phyloP scores from a whole-genome alignment of 1,140 invertebrate genomes.

The Cydia strobilella region DNA sequence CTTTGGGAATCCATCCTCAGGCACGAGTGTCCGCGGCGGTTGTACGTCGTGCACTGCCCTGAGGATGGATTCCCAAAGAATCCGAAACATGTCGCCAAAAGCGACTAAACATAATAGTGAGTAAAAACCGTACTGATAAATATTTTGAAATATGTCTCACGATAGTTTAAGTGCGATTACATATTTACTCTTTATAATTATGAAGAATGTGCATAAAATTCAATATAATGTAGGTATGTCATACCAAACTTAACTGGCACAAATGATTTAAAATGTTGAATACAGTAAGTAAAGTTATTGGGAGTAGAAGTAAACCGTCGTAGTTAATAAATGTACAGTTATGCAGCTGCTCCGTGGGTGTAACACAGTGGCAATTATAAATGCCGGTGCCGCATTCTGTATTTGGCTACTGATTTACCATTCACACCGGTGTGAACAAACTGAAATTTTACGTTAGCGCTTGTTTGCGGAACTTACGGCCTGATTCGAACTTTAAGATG shows the following conservation, averaged over 20 bases:
- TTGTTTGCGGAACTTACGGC: neutral
- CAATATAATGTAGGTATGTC: neutral
- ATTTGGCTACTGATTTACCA: conserved; percentile 34
- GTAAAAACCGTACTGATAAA: too few species aligned
- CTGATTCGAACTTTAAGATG: too few species aligned
- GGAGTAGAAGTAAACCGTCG: neutral
- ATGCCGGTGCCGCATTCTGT: conserved; percentile 35
- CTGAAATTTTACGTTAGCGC: neutral
- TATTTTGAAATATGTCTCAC: too few species aligned
- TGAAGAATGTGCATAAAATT: neutral
- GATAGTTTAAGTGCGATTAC: too few species aligned
- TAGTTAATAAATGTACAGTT: conserved; percentile 31
- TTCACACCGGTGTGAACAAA: conserved; percentile 9
- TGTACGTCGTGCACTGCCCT: too few species aligned
- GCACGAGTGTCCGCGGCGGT: too few species aligned
- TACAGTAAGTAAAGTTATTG: neutral
- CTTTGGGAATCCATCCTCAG: too few species aligned
- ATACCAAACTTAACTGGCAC: neutral
- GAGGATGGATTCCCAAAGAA: too few species aligned
- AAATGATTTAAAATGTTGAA: neutral
- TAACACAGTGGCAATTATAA: conserved; percentile 43
- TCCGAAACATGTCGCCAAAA: too few species aligned
- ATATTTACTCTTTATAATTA: too few species aligned
- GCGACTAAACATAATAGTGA: too few species aligned
- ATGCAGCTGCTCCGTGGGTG: conserved; percentile 32